Percentiles rank a stretch among this genome's conserved stretches.
Evolutionary conservation across 2,888 invertebrate genomes (phyloP).

Genomic region (Frankliniella fusca): DNA sequence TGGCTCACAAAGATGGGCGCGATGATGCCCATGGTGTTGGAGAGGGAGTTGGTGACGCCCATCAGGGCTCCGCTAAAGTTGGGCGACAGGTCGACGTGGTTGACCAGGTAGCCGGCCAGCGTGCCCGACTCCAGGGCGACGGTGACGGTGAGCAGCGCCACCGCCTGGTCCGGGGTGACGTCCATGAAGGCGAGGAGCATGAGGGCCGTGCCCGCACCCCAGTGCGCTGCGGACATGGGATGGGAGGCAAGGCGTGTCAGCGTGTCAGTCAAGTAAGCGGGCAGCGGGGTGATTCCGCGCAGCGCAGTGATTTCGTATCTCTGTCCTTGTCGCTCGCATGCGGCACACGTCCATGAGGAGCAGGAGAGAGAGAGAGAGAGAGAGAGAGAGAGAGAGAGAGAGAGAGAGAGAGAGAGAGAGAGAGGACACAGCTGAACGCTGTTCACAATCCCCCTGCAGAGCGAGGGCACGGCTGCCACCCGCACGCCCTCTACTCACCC

Average conservation of each 20-base stretch:
- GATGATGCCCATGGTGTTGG: constrained; percentile 72
- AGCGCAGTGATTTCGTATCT: too few species aligned
- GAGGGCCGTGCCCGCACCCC: constrained; percentile 36
- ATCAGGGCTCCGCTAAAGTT: constrained; percentile 78
- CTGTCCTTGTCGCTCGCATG: too few species aligned
- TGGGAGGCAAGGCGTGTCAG: neutral
- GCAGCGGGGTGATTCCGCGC: neutral
- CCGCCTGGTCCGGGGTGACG: constrained; percentile 31
- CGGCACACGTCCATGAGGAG: too few species aligned
- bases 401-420: too few species aligned
- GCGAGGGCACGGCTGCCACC: neutral
- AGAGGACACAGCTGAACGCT: too few species aligned
- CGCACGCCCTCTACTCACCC: constrained; percentile 47
- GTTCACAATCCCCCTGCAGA: too few species aligned
- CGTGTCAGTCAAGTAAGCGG: neutral
- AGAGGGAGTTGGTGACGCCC: constrained; percentile 79
- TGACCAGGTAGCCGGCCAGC: constrained; percentile 62
- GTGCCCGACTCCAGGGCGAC: constrained; percentile 62
- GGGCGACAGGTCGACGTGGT: constrained; percentile 80
- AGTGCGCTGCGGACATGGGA: constrained; percentile 32
- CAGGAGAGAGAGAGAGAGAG: too few species aligned
- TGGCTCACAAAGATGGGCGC: constrained; percentile 59
- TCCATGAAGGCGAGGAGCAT: constrained; percentile 35
- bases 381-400: too few species aligned
- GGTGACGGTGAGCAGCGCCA: constrained; percentile 36